Conservation (phyloP, 1,140 invertebrate species). For the Asobara japonica region DNA sequence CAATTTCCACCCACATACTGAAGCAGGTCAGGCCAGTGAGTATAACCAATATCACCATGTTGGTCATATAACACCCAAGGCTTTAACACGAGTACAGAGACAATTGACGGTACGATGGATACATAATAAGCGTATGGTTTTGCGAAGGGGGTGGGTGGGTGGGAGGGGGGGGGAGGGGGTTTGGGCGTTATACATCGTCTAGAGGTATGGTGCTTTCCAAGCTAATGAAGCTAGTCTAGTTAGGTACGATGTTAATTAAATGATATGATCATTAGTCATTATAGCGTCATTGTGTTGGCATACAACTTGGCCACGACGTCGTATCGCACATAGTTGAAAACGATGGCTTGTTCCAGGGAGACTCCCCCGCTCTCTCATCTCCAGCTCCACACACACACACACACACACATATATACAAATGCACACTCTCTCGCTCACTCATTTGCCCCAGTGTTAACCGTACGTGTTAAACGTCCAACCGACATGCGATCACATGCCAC, state of each 20-base stretch:
- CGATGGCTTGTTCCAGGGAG: constrained; percentile 18
- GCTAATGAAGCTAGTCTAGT: constrained; percentile 63
- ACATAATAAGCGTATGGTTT: constrained; percentile 38
- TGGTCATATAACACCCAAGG: constrained; percentile 37
- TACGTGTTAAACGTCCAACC: constrained; percentile 45
- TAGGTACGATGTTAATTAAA: constrained; percentile 67
- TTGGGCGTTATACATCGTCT: background rate
- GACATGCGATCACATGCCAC: constrained; percentile 45
- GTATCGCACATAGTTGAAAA: constrained; percentile 17
- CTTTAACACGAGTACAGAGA: constrained; percentile 23
- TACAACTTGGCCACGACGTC: constrained; percentile 38
- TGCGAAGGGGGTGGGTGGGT: background rate
- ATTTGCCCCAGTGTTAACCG: constrained; percentile 22
- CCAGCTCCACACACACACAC: background rate
- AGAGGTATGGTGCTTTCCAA: constrained; percentile 33
- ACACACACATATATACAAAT: background rate
- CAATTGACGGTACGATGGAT: constrained; percentile 36
- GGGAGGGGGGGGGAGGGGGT: constrained; percentile 12
- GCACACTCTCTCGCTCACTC: constrained; percentile 15
- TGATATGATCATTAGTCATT: constrained; percentile 68
- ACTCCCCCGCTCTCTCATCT: background rate
- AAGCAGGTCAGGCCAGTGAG: constrained; percentile 45
- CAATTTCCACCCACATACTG: constrained; percentile 27
- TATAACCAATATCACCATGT: constrained; percentile 52
- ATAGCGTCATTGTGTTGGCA: constrained; percentile 60